Evolutionary conservation across 2,113 vertebrate genomes (phyloP).

Genomic region (Erinaceus europaeus): DNA sequence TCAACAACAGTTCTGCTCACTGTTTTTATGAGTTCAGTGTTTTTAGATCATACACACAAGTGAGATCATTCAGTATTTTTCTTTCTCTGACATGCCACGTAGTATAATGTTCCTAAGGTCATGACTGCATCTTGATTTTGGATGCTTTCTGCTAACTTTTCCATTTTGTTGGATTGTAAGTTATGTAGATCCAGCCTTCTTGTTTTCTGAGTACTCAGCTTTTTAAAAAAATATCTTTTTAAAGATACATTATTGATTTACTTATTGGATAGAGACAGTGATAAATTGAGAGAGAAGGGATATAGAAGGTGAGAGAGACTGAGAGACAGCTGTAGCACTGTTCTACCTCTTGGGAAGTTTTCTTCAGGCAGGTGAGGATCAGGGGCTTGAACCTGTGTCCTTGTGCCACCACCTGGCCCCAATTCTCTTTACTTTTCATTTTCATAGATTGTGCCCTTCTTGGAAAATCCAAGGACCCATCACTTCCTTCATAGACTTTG

Average conservation of each 20-base stretch:
- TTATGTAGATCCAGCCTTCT: too few relatives aligned
- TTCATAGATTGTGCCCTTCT: not conserved
- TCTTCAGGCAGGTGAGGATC: too few relatives aligned
- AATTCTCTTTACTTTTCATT: not conserved
- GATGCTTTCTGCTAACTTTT: not conserved
- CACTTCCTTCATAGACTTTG: not conserved
- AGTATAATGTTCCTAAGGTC: not conserved
- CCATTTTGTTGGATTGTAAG: not conserved
- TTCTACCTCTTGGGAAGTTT: too few relatives aligned
- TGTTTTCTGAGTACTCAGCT: too few relatives aligned
- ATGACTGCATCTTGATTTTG: not conserved
- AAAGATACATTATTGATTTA: too few relatives aligned
- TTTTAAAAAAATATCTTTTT: too few relatives aligned
- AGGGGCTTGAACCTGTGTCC: too few relatives aligned
- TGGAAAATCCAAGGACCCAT: not conserved
- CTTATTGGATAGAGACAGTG: too few relatives aligned
- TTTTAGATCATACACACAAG: not conserved
- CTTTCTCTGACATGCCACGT: not conserved
- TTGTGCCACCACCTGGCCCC: not conserved
- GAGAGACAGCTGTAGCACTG: too few relatives aligned
- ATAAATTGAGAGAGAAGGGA: too few relatives aligned
- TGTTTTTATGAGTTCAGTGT: not conserved
- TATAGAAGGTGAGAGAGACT: too few relatives aligned
- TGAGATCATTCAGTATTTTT: not conserved
- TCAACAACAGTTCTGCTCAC: too few relatives aligned